A percentile compares a stretch with the other conserved stretches of the same genome.
Conservation (phyloP, 2,888 invertebrate species). For the Diaphora mendica region DNA sequence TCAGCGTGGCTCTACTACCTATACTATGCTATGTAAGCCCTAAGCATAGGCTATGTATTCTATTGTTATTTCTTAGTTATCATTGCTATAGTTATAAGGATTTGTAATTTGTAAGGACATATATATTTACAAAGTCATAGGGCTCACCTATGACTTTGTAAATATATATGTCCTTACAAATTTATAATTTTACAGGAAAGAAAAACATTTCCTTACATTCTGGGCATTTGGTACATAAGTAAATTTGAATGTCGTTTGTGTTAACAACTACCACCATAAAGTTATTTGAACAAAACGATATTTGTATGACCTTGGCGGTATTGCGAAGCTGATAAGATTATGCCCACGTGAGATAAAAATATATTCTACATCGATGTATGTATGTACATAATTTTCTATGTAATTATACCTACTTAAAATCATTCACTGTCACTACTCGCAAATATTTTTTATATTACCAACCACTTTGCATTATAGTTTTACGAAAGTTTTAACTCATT, state of each 20-base stretch:
- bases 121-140: too few species aligned
- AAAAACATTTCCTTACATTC: too few species aligned
- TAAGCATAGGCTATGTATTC: too few species aligned
- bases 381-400: neutral
- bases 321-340: neutral
- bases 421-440: neutral
- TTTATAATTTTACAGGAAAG: too few species aligned
- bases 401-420: neutral
- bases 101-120: too few species aligned
- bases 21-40: too few species aligned
- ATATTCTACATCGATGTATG: neutral
- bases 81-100: too few species aligned
- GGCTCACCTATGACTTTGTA: too few species aligned
- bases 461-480: neutral
- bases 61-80: too few species aligned
- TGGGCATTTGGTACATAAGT: neutral
- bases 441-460: neutral
- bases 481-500: too few species aligned
- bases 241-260: neutral
- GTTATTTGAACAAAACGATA: neutral
- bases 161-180: too few species aligned
- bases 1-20: too few species aligned
- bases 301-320: neutral
- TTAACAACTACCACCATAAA: neutral
- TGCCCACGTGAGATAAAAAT: neutral